These are phyloP conservation scores for Bombus waltoni DNA, from an alignment of 1,140 invertebrate species.

Conservation along the genomic window DNA sequence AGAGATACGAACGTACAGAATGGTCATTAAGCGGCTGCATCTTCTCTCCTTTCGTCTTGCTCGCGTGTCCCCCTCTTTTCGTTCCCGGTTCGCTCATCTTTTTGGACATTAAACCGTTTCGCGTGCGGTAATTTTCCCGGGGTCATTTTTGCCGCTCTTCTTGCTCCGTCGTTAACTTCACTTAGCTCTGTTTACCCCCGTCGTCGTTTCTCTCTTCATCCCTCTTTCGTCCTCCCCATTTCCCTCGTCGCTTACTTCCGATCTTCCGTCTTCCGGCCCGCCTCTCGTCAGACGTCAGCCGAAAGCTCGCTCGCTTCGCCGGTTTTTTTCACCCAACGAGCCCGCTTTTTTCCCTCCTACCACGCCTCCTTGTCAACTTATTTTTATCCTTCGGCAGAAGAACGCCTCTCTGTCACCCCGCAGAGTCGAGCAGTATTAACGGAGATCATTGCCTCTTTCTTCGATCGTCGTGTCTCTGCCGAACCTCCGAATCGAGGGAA, in stretches of 20 bases:
- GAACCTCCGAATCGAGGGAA: not conserved
- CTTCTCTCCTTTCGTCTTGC: constrained; percentile 17
- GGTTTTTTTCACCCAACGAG: constrained; percentile 4
- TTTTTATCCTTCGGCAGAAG: not conserved
- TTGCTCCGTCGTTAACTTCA: constrained; percentile 71
- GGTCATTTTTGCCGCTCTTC: constrained; percentile 70
- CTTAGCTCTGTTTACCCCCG: constrained; percentile 69
- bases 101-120: constrained; percentile 71
- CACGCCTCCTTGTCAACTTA: constrained; percentile 7
- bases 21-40: constrained; percentile 67
- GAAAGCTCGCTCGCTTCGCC: not conserved
- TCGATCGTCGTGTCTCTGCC: not conserved
- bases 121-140: constrained; percentile 70
- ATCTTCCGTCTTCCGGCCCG: constrained; percentile 14
- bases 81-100: constrained; percentile 50
- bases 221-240: not conserved
- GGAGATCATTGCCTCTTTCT: not conserved
- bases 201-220: constrained; percentile 54
- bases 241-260: constrained; percentile 11
- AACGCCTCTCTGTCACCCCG: not conserved
- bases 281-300: constrained; percentile 45
- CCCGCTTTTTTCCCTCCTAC: not conserved
- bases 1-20: constrained; percentile 69
- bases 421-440: not conserved
- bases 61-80: not conserved